These are phyloP conservation scores for Hirudo medicinalis DNA, from an alignment of 1,140 invertebrate species.

Conservation along the genomic window DNA sequence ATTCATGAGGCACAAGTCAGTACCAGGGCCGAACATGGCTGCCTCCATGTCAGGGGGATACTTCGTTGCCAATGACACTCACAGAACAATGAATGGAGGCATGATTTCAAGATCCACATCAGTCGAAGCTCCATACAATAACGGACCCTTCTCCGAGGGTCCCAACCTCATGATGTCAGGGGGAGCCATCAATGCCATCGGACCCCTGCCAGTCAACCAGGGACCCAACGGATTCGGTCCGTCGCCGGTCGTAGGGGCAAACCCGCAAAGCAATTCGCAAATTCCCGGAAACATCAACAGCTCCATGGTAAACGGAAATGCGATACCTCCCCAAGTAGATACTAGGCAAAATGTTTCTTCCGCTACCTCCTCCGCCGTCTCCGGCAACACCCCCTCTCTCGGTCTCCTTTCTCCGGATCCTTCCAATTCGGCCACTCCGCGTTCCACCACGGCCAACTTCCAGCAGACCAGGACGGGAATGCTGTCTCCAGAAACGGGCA, in stretches of 20 bases:
- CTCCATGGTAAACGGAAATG: neutral
- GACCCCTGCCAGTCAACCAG: neutral
- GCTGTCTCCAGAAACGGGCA: slow-evolving; percentile 5
- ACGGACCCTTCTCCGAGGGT: neutral
- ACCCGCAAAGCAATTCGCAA: no score
- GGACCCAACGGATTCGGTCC: no score
- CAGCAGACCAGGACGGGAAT: neutral
- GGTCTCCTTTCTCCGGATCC: slow-evolving; percentile 1
- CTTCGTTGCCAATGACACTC: neutral
- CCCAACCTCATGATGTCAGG: neutral
- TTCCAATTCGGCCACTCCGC: neutral
- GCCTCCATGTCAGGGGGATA: no score
- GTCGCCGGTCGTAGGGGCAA: no score
- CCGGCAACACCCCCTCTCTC: neutral
- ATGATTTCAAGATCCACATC: neutral
- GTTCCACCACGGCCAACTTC: neutral
- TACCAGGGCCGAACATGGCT: slow-evolving; percentile 9
- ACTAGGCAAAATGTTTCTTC: no score
- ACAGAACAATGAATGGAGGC: slow-evolving; percentile 5
- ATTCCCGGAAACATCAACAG: neutral
- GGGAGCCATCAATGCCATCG: neutral
- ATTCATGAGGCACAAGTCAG: slow-evolving; percentile 13
- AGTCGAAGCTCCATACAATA: neutral
- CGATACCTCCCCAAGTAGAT: neutral
- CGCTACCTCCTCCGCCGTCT: no score